Percentiles rank a stretch among this genome's conserved stretches.
Conservation (phyloP, 2,797 vertebrate species). For the Eleutherodactylus coqui region DNA sequence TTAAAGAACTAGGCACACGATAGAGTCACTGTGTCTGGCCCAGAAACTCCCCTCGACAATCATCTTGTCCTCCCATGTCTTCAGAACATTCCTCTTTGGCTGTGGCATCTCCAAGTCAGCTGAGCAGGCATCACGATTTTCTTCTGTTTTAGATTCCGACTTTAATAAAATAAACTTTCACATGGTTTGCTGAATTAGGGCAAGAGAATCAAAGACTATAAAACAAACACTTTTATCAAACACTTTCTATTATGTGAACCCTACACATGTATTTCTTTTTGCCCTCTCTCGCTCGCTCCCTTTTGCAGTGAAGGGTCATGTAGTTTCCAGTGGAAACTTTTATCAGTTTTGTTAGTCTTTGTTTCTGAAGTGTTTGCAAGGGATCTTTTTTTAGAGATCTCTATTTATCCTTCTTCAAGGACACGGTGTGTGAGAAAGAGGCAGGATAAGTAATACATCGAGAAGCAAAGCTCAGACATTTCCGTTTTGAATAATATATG, state of each 20-base stretch:
- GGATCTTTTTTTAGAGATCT: constrained; percentile 61
- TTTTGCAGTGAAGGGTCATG: constrained; percentile 41
- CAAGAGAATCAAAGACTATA: constrained; percentile 56
- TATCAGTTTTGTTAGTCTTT: constrained; percentile 65
- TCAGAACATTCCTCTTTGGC: neutral
- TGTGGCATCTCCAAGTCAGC: constrained; percentile 26
- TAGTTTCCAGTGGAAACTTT: constrained; percentile 62
- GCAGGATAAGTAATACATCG: constrained; percentile 38
- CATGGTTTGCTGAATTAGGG: constrained; percentile 54
- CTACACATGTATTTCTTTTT: constrained; percentile 29
- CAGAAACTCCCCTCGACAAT: constrained; percentile 39
- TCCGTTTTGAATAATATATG: constrained; percentile 36
- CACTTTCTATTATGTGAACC: constrained; percentile 46
- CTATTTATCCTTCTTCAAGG: constrained; percentile 63
- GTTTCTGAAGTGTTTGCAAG: constrained; percentile 61
- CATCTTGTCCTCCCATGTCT: constrained; percentile 16
- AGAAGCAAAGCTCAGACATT: constrained; percentile 44
- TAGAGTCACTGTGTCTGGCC: constrained; percentile 47
- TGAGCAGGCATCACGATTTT: constrained; percentile 19
- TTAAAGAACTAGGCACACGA: constrained; percentile 6
- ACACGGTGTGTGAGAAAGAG: constrained; percentile 58
- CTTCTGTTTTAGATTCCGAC: constrained; percentile 36
- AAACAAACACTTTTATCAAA: constrained; percentile 60
- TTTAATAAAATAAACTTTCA: constrained; percentile 53
- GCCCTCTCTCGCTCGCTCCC: constrained; percentile 2